Evolutionary conservation across 1,140 invertebrate genomes (phyloP).

Genomic region (Druon quercuslanigerum): DNA sequence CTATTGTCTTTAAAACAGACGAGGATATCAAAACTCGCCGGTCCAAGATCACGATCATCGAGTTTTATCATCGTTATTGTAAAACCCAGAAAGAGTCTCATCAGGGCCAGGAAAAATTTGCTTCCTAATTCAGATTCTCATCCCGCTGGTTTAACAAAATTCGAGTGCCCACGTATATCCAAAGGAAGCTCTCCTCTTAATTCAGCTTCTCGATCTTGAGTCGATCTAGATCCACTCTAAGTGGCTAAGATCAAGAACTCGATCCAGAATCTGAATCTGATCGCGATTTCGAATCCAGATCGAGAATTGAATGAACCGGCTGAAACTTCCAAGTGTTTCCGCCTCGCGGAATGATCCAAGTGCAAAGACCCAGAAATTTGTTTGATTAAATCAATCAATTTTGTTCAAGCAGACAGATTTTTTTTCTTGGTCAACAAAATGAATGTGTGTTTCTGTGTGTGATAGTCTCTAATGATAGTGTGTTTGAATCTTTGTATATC

Average conservation of each 20-base stretch:
- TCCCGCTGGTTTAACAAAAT: background rate
- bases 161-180: conserved; percentile 9
- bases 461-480: background rate
- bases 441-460: background rate
- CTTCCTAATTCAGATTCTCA: background rate
- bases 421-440: background rate
- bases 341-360: background rate
- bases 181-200: conserved; percentile 20
- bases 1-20: conserved; percentile 85
- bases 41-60: background rate
- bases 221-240: conserved; percentile 9
- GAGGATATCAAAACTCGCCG: background rate
- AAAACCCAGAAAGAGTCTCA: background rate
- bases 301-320: background rate
- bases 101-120: background rate
- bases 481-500: background rate
- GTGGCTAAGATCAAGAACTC: conserved; percentile 7
- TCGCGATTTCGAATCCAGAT: conserved; percentile 18
- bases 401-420: too few relatives aligned
- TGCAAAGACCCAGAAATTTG: too few relatives aligned
- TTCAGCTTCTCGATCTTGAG: conserved; percentile 40
- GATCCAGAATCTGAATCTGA: background rate
- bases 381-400: too few relatives aligned
- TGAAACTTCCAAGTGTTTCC: background rate
- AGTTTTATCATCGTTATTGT: too few relatives aligned